Evolutionary conservation across 2,888 invertebrate genomes (phyloP).

Genomic region (Heliothis peltigera): DNA sequence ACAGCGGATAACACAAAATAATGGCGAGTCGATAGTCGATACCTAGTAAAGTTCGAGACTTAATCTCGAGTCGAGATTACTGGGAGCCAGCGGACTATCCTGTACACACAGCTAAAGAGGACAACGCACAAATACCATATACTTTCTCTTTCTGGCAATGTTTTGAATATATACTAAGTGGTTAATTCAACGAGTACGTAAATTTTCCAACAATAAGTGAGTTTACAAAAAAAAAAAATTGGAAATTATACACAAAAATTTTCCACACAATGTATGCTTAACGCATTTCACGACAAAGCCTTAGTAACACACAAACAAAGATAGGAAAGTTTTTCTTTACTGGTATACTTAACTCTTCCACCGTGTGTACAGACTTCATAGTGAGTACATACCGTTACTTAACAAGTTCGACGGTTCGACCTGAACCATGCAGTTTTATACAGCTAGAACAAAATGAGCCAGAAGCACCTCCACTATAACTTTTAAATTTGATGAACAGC

Average conservation of each 20-base stretch:
- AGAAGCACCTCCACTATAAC: conserved; percentile 65
- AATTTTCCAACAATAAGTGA: not conserved
- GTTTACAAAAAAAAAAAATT: not conserved
- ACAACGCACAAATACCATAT: not conserved
- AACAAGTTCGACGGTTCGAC: conserved; percentile 68
- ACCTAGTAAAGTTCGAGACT: conserved; percentile 80
- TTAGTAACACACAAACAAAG: not conserved
- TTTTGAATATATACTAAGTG: not conserved
- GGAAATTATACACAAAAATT: not conserved
- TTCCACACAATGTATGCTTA: no score
- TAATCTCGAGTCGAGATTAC: conserved; percentile 84
- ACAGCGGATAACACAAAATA: conserved; percentile 75
- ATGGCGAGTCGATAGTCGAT: conserved; percentile 78
- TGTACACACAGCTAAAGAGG: conserved; percentile 30
- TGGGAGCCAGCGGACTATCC: conserved; percentile 56
- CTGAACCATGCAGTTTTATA: conserved; percentile 68
- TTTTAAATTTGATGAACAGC: conserved; percentile 77
- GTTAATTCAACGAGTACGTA: not conserved
- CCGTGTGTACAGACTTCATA: conserved; percentile 59
- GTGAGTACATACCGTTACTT: conserved; percentile 72
- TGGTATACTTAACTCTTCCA: conserved; percentile 5
- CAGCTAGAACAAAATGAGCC: conserved; percentile 58
- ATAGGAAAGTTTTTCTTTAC: not conserved
- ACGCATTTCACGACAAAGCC: not conserved
- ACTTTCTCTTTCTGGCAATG: not conserved